phyloP scores from a whole-genome alignment of 1,140 invertebrate species.

The Caligus rogercresseyi region DNA sequence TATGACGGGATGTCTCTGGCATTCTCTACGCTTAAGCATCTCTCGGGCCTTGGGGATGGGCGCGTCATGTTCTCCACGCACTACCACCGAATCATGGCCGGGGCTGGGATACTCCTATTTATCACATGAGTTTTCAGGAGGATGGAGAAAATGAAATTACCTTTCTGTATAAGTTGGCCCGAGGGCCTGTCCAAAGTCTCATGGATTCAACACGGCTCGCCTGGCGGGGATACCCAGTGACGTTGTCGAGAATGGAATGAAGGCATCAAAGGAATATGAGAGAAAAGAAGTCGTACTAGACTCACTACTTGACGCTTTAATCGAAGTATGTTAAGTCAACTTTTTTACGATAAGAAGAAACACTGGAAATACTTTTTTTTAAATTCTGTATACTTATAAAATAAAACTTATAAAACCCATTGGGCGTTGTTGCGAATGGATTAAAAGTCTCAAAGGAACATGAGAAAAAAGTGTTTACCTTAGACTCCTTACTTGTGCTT shows the following conservation, averaged over 20 bases:
- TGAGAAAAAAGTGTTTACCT: too few relatives aligned
- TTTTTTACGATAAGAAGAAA: too few relatives aligned
- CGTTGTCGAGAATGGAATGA: conserved; percentile 27
- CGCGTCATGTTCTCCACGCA: conserved; percentile 87
- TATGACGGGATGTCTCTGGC: conserved; percentile 78
- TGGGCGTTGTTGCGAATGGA: too few relatives aligned
- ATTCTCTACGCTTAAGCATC: conserved; percentile 57
- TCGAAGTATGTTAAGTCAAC: too few relatives aligned
- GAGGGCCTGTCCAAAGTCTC: conserved; percentile 93
- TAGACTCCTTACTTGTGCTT: too few relatives aligned
- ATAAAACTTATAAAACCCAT: too few relatives aligned
- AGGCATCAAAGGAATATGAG: conserved; percentile 25
- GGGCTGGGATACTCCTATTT: conserved; percentile 43
- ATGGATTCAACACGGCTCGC: conserved; percentile 92
- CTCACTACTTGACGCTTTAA: neutral
- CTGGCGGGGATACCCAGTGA: conserved; percentile 61
- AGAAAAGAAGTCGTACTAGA: conserved; percentile 22
- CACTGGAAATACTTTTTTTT: too few relatives aligned
- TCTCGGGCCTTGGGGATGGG: conserved; percentile 51
- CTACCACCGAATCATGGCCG: conserved; percentile 57
- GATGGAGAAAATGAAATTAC: conserved; percentile 72
- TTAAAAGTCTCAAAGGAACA: too few relatives aligned
- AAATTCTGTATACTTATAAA: too few relatives aligned
- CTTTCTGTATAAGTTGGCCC: conserved; percentile 81
- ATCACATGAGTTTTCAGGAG: conserved; percentile 95